These are phyloP conservation scores for Achroia grisella DNA, from an alignment of 1,140 invertebrate species.

Conservation along the genomic window DNA sequence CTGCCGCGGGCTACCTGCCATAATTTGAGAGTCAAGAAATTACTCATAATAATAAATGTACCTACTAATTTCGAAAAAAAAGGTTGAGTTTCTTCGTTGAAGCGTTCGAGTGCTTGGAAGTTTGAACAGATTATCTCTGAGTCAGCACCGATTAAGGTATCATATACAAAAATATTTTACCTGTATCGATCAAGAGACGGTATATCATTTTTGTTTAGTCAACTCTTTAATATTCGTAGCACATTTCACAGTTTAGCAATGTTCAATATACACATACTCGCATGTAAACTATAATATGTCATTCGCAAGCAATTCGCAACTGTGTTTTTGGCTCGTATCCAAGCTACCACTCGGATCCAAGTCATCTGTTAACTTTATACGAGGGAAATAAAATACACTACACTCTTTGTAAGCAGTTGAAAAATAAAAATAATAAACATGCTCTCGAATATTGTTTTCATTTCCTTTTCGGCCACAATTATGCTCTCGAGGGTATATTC, in stretches of 20 bases:
- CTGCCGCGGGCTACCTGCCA: conserved; percentile 64
- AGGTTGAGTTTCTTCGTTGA: conserved; percentile 16
- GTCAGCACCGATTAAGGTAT: conserved; percentile 21
- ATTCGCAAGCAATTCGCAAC: conserved; percentile 52
- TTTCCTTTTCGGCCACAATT: too few species aligned
- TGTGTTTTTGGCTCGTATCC: conserved; percentile 46
- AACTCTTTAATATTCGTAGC: conserved; percentile 35
- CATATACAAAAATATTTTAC: too few species aligned
- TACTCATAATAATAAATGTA: conserved; percentile 70
- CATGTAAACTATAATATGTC: conserved; percentile 48
- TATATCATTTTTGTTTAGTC: too few species aligned
- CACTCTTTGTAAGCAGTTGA: conserved; percentile 10
- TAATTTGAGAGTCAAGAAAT: conserved; percentile 65
- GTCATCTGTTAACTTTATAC: conserved; percentile 61
- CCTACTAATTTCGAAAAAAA: conserved; percentile 45
- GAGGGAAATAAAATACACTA: conserved; percentile 26
- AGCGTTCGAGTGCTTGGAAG: conserved; percentile 18
- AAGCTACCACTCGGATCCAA: conserved; percentile 51
- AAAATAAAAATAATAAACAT: conserved; percentile 1
- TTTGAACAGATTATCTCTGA: conserved; percentile 31
- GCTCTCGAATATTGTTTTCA: too few species aligned
- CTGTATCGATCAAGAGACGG: background rate
- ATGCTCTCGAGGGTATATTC: background rate
- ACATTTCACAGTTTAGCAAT: conserved; percentile 35
- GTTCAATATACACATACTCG: conserved; percentile 20